Evolutionary conservation across 2,888 invertebrate species (phyloP).

Genomic region (Neoscelio sp.): DNA sequence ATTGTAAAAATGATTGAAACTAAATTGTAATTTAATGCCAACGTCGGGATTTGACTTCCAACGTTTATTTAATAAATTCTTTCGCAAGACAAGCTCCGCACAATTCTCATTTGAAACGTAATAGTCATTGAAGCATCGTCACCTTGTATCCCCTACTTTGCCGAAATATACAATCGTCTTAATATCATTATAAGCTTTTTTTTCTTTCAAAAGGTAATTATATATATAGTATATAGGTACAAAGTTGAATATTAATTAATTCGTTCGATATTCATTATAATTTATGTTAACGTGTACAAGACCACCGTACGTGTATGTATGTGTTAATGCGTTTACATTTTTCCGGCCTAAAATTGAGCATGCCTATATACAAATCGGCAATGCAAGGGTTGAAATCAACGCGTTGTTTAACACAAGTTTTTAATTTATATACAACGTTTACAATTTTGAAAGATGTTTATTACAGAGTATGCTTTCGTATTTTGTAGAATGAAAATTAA

Average conservation of each 20-base stretch:
- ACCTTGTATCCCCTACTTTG: conserved; percentile 47
- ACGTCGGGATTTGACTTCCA: conserved; percentile 4
- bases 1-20: conserved; percentile 4
- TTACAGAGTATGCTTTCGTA: too few relatives aligned
- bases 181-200: conserved; percentile 69
- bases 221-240: conserved; percentile 78
- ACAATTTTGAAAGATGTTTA: too few relatives aligned
- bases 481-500: too few relatives aligned
- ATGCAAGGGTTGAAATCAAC: conserved; percentile 75
- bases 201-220: conserved; percentile 75
- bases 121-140: conserved; percentile 50
- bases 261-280: conserved; percentile 66
- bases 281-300: conserved; percentile 71
- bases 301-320: conserved; percentile 67
- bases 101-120: conserved; percentile 39
- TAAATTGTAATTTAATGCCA: neutral
- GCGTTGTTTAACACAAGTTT: neutral
- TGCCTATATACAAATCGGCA: conserved; percentile 81
- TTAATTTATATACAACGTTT: too few relatives aligned
- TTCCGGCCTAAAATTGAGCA: conserved; percentile 78
- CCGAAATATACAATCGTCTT: conserved; percentile 67
- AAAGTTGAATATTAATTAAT: conserved; percentile 81
- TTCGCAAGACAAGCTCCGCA: conserved; percentile 30
- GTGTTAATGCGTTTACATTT: conserved; percentile 67
- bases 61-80: neutral